A percentile compares a stretch with the other conserved stretches of the same genome.
Conservation (phyloP, 2,888 invertebrate genomes). For the Epistrophella euchroma region DNA sequence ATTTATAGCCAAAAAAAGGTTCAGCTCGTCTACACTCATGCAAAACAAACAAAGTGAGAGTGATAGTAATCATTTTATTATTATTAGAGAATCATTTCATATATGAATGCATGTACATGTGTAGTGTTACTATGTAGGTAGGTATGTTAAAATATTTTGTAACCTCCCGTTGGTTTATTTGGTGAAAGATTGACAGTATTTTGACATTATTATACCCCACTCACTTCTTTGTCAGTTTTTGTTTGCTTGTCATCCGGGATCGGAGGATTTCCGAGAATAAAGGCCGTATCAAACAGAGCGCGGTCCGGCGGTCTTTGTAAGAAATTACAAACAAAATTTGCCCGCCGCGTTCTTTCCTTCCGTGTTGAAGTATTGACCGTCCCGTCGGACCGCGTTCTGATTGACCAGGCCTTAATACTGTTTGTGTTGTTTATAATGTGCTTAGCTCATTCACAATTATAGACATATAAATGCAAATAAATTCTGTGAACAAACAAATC, state of each 20-base stretch:
- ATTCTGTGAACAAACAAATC: not conserved
- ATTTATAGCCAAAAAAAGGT: not conserved
- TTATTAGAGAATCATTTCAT: not conserved
- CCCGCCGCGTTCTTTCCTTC: too few species aligned
- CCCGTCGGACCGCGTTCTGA: too few species aligned
- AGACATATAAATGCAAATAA: not conserved
- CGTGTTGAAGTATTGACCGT: too few species aligned
- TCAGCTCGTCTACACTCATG: not conserved
- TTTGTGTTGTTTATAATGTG: not conserved
- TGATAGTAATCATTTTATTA: not conserved
- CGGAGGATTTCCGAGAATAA: not conserved
- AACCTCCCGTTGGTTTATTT: slow-evolving; percentile 8
- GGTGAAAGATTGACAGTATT: slow-evolving; percentile 46
- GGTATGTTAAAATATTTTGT: not conserved
- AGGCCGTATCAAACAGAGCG: too few species aligned
- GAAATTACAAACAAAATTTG: too few species aligned
- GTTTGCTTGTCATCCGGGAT: slow-evolving; percentile 11
- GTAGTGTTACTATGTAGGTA: not conserved
- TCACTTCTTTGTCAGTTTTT: slow-evolving; percentile 23
- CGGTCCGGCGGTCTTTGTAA: too few species aligned
- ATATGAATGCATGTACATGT: too few species aligned
- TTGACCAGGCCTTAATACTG: too few species aligned
- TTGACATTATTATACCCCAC: slow-evolving; percentile 30
- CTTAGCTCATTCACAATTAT: not conserved
- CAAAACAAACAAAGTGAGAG: not conserved